Conservation (phyloP, 2,797 vertebrate genomes). For the Mormyrus hasselquistii region DNA sequence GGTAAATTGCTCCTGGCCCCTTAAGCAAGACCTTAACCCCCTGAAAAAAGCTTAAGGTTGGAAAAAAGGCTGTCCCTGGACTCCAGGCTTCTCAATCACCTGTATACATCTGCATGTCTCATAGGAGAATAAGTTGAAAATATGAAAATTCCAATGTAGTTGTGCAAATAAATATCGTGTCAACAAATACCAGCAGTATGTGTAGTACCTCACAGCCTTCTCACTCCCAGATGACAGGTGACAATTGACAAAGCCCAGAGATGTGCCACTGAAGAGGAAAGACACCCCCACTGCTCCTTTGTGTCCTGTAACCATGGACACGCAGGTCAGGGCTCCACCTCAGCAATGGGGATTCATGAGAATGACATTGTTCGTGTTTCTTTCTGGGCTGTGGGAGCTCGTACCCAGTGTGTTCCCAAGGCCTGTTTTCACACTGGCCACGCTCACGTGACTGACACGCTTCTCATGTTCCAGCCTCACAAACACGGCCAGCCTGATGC, state of each 20-base stretch:
- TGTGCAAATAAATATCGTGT: not conserved
- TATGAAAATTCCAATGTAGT: not conserved
- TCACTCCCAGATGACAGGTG: slow-evolving; percentile 74
- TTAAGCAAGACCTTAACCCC: not conserved
- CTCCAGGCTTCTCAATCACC: not conserved
- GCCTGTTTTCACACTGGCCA: slow-evolving; percentile 71
- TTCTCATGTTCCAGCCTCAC: slow-evolving; percentile 65
- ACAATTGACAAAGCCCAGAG: slow-evolving; percentile 76
- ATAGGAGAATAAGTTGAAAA: not conserved
- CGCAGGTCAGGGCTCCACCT: not conserved
- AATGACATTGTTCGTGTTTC: not conserved
- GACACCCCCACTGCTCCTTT: slow-evolving; percentile 75
- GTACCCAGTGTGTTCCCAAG: slow-evolving; percentile 72
- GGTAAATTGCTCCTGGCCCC: not conserved
- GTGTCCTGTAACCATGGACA: slow-evolving; percentile 57
- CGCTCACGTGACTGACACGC: slow-evolving; percentile 63
- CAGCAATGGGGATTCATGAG: slow-evolving; percentile 1
- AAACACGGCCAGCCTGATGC: slow-evolving; percentile 70
- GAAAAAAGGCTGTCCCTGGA: not conserved
- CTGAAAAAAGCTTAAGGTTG: not conserved
- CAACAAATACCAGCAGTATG: not conserved
- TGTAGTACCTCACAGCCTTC: slow-evolving; percentile 62
- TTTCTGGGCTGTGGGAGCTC: not conserved
- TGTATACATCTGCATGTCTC: not conserved
- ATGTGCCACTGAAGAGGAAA: slow-evolving; percentile 64